These are phyloP conservation scores for Drosophila flavopinicola DNA, from an alignment of 2,888 invertebrate species.

Conservation along the genomic window DNA sequence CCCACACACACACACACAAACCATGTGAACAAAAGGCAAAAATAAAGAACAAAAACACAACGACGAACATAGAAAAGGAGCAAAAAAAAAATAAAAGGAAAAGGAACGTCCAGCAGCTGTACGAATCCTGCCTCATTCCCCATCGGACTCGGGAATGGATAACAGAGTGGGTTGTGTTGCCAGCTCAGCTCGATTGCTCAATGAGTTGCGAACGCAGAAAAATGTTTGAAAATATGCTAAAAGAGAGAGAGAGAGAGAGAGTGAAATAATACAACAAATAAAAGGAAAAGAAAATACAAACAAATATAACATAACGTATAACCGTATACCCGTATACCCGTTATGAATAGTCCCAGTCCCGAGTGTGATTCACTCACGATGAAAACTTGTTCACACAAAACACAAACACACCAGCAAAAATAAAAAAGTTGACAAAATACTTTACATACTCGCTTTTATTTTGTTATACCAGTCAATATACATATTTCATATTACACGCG, in stretches of 20 bases:
- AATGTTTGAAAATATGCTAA: constrained; percentile 62
- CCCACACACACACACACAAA: constrained; percentile 29
- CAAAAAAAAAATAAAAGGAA: background rate
- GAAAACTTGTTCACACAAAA: constrained; percentile 8
- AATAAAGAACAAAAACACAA: constrained; percentile 14
- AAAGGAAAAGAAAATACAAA: background rate
- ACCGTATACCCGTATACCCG: constrained; percentile 4
- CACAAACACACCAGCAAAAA: constrained; percentile 4
- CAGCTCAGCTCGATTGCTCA: constrained; percentile 64
- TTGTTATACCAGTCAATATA: constrained; percentile 4
- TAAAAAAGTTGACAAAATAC: background rate
- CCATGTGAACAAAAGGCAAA: constrained; percentile 45
- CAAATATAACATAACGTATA: constrained; percentile 20
- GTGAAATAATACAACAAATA: no score
- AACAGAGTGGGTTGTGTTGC: constrained; percentile 7
- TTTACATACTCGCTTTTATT: background rate
- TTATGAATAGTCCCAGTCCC: constrained; percentile 30
- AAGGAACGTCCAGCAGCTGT: constrained; percentile 34
- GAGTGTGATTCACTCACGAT: constrained; percentile 18
- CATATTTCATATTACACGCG: background rate
- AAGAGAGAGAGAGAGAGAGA: constrained; percentile 6
- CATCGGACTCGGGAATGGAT: constrained; percentile 1
- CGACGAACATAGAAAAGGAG: no score
- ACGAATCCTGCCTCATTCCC: constrained; percentile 34
- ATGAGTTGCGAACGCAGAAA: constrained; percentile 63